These are phyloP conservation scores for Argyresthia goedartella DNA, from an alignment of 2,888 invertebrate species.

Conservation along the genomic window DNA sequence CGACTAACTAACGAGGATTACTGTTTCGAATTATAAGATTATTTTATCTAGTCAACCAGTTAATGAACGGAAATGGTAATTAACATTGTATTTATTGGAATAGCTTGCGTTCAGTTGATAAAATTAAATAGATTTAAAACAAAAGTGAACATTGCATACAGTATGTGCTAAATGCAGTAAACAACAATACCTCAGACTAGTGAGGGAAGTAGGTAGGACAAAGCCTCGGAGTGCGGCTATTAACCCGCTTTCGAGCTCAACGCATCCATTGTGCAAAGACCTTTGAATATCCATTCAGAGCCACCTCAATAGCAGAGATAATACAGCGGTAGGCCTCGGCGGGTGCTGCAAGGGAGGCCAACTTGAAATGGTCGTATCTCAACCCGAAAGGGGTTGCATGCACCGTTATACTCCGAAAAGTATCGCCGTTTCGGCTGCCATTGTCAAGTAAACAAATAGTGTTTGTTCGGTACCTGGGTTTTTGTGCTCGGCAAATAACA, in stretches of 20 bases:
- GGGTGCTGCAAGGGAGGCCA: not conserved
- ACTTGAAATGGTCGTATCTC: not conserved
- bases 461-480: conserved; percentile 29
- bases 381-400: conserved; percentile 4
- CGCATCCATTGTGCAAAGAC: conserved; percentile 11
- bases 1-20: no score
- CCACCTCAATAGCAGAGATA: not conserved
- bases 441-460: conserved; percentile 15
- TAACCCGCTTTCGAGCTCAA: conserved; percentile 14
- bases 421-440: conserved; percentile 19
- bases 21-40: no score
- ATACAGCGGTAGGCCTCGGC: no score
- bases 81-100: not conserved
- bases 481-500: conserved; percentile 28
- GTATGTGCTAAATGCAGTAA: not conserved
- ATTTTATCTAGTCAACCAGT: no score
- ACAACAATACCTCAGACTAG: conserved; percentile 1
- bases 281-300: conserved; percentile 4
- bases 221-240: conserved; percentile 8
- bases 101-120: not conserved
- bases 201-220: conserved; percentile 1
- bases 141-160: not conserved
- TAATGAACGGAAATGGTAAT: not conserved
- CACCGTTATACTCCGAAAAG: conserved; percentile 25
- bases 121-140: not conserved